Evolutionary conservation across 2,888 invertebrate species (phyloP).

Genomic region (Carcina quercana): DNA sequence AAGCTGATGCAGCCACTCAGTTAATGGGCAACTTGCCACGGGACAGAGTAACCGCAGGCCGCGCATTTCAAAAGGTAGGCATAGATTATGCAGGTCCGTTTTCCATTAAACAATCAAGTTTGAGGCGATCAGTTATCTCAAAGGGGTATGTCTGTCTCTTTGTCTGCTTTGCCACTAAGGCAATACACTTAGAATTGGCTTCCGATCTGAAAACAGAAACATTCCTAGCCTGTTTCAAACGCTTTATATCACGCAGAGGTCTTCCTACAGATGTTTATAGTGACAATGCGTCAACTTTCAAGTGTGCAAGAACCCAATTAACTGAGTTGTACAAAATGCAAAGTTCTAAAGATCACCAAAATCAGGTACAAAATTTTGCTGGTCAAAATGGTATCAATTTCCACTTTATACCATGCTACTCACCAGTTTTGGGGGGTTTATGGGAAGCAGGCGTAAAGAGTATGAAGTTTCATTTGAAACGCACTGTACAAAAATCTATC

Average conservation of each 20-base stretch:
- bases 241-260: constrained; percentile 9
- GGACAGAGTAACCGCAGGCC: neutral
- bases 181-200: constrained; percentile 12
- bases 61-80: constrained; percentile 5
- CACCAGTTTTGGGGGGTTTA: constrained; percentile 24
- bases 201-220: constrained; percentile 11
- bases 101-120: neutral
- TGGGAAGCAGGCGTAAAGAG: constrained; percentile 25
- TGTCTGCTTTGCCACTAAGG: constrained; percentile 7
- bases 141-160: constrained; percentile 1
- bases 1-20: constrained; percentile 6
- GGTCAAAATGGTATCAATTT: constrained; percentile 15
- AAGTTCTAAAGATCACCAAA: constrained; percentile 1
- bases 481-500: constrained; percentile 11
- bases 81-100: constrained; percentile 3
- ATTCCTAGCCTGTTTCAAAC: constrained; percentile 12
- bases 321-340: constrained; percentile 4
- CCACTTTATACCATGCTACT: constrained; percentile 23
- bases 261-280: constrained; percentile 9
- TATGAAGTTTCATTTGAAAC: constrained; percentile 21
- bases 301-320: constrained; percentile 7
- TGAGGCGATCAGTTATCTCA: neutral
- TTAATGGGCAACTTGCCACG: constrained; percentile 9
- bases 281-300: constrained; percentile 10
- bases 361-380: neutral